Evolutionary conservation across 2,888 invertebrate species (phyloP), one percentile per base, ranked within the genome.

Genomic region (Metopia argyrocephala): DNA sequence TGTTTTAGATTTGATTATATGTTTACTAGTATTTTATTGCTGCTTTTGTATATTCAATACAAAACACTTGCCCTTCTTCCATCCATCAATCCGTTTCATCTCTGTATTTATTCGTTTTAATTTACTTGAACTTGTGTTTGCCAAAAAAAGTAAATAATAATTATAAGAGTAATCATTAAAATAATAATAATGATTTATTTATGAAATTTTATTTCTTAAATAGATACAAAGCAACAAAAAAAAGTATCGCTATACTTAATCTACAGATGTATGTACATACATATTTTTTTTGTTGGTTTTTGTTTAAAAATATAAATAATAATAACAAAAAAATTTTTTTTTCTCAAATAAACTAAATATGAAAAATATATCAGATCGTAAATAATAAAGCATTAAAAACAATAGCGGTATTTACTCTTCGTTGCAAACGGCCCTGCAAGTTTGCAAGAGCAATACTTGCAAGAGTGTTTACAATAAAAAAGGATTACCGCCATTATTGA

Each of bases 81-180:
- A 9, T n/a, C 50, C 12, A 31, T 23, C 25, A 18, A 20, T 61
- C 23, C 25, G 18, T 46, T n/a, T n/a, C 12, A 9, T 18, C 46
- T 5, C 21, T 27, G 18, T 18, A 25, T 46, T 15, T 18, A 18
- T 46, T n/a, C 50, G 25, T 23, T 15, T 38, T 38, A 28, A 69
- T 56, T 46, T 5, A 54, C 69, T 71, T 71, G 71, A 78, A 71
- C 66, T 69, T 70, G 65, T 31, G 31, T 75, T 61, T 15, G 31
- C 38, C 59, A 75, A 52, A 70, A 50, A 38, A 50, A 28, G 9
- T 25, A 18, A 25, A 27, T 27, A 5, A 12, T 12, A 48, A 18
- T 6, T 5, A 12, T 50, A 28, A 31, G 28, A 20, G 50, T 21
- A 48, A 38, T 38, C 38, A 38, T 9, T 64, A 18, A 6, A 9